Conservation (phyloP, 2,113 vertebrate species). For the Blennius ocellaris region DNA sequence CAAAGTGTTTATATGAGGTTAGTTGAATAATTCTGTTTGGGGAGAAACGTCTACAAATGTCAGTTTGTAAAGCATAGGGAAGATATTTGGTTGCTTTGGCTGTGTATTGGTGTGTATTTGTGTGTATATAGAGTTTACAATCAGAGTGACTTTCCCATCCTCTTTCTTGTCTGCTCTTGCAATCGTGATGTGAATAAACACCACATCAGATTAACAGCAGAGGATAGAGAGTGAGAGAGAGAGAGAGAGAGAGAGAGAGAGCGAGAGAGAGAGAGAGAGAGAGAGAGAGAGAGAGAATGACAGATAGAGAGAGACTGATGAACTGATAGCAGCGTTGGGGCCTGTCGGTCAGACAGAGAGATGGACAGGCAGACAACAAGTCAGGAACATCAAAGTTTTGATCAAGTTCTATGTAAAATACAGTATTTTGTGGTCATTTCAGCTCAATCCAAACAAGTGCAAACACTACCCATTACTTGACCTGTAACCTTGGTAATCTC, state of each 20-base stretch:
- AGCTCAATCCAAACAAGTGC: constrained; percentile 10
- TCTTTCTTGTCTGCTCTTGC: constrained; percentile 53
- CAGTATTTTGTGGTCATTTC: constrained; percentile 61
- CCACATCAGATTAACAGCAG: constrained; percentile 41
- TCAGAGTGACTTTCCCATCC: constrained; percentile 61
- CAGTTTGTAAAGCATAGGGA: background rate
- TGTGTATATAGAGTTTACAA: constrained; percentile 35
- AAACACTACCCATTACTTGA: too few relatives aligned
- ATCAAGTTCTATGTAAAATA: constrained; percentile 20
- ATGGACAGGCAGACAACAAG: constrained; percentile 42
- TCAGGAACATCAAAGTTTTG: constrained; percentile 15
- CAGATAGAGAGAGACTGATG: too few relatives aligned
- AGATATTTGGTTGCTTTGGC: background rate
- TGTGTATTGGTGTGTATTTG: constrained; percentile 8
- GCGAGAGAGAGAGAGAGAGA: background rate
- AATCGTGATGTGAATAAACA: constrained; percentile 51
- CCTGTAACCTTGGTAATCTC: too few relatives aligned
- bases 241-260: background rate
- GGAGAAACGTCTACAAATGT: constrained; percentile 26
- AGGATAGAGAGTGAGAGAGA: background rate
- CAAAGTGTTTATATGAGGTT: background rate
- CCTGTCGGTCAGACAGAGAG: constrained; percentile 49
- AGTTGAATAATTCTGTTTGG: background rate
- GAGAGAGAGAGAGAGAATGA: background rate
- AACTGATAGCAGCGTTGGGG: constrained; percentile 40